phyloP scores from a whole-genome alignment of 2,113 vertebrate species.

The Orycteropus afer region DNA sequence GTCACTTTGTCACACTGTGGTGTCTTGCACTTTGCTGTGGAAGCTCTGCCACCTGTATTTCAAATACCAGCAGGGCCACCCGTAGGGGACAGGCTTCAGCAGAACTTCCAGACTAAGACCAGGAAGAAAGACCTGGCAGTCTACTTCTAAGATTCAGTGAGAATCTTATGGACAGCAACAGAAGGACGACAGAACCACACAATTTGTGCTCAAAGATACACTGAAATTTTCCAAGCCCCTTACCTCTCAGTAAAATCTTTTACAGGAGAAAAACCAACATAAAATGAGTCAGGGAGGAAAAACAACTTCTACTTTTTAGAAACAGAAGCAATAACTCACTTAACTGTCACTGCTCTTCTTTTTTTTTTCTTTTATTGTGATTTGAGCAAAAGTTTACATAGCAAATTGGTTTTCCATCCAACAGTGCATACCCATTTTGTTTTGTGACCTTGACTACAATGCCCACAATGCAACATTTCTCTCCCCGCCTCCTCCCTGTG shows the following conservation, averaged over 20 bases:
- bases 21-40: not conserved
- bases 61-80: no score
- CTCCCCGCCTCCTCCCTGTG: no score
- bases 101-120: not conserved
- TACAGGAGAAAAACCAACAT: no score
- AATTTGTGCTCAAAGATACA: not conserved
- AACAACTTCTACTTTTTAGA: no score
- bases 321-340: not conserved
- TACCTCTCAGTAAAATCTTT: not conserved
- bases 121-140: not conserved
- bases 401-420: no score
- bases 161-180: not conserved
- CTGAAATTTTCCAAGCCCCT: rapidly evolving
- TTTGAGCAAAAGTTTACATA: no score
- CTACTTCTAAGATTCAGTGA: not conserved
- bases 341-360: rapidly evolving
- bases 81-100: not conserved
- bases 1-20: not conserved
- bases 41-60: not conserved
- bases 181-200: not conserved
- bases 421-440: no score
- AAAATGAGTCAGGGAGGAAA: not conserved
- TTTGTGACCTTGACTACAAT: no score
- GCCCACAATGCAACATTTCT: no score
- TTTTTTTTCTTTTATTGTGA: no score